Base-by-base conservation (phyloP, 1,140 invertebrate genomes). In the Drosophila navojoa region DNA sequence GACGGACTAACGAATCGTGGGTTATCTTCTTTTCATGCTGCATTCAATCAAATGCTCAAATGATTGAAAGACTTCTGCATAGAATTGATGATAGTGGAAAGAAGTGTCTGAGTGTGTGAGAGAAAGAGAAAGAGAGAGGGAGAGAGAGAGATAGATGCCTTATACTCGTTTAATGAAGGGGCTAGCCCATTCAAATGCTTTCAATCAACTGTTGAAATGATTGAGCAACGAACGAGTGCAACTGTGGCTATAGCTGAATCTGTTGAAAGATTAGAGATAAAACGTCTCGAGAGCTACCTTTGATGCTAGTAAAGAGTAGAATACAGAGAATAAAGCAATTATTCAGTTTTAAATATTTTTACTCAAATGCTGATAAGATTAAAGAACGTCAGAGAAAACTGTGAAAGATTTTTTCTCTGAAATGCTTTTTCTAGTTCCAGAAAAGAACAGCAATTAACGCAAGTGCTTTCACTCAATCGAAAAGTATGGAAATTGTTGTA, bases 1-100 rank as follows among this genome's bases (percentile, higher is more conserved):
- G 32, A 32, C 9, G 32, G 9, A 9, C 32, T 2, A 9, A 32
- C 32, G 9, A 5, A 13, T 5, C 47, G 47, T 25, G 27, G 27
- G 11, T 9, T 9, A 69, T 74, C 63, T 80, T 52, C 81, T 71
- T 71, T 85, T 77, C 77, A 80, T 74, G 74, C 35, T 77, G 69
- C 81, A 85, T 85, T 80, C 81, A 85, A 85, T 85, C 77, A 77
- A 74, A 64, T 63, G 47, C 79, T 71, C 77, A 77, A 70, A 76
- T 61, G 25, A 32, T 63, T 54, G 76, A 54, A 64, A 45, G 3
- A n/a, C 19, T 11, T 13, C 19, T 13, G 4, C 27, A 10, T 9
- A 32, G 13, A 54, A 38, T 11, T 38, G 35, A 38, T 38, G 42
- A 15, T 44, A n/a, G 15, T 16, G n/a, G n/a, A 0, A 16, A 5